phyloP scores from a whole-genome alignment of 2,797 vertebrate genomes.

The Xiphorhynchus erythropygius region DNA sequence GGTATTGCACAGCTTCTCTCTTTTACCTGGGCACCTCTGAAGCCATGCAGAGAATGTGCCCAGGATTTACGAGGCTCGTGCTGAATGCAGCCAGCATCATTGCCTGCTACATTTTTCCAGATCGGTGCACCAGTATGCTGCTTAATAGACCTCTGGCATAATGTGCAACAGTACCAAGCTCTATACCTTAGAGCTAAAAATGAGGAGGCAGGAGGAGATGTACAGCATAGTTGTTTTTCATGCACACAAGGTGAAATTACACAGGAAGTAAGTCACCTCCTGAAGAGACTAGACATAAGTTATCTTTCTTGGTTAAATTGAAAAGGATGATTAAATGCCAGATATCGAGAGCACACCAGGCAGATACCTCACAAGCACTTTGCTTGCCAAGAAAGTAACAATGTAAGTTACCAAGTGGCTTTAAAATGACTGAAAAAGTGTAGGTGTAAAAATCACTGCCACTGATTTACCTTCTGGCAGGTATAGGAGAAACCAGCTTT shows the following conservation, averaged over 20 bases:
- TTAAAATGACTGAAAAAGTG: not conserved
- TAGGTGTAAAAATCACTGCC: conserved; percentile 8
- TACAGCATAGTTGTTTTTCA: conserved; percentile 33
- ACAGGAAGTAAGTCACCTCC: conserved; percentile 54
- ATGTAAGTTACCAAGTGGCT: not conserved
- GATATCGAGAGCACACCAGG: not conserved
- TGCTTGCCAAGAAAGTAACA: not conserved
- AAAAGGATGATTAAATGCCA: conserved; percentile 11
- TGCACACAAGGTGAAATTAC: conserved; percentile 20
- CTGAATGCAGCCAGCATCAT: conserved; percentile 34
- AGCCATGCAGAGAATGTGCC: not conserved
- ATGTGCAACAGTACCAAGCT: conserved; percentile 1
- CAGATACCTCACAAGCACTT: not conserved
- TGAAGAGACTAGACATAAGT: not conserved
- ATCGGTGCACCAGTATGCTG: conserved; percentile 52
- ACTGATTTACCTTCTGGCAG: conserved; percentile 32
- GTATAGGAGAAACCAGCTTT: conserved; percentile 31
- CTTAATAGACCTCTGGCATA: conserved; percentile 60
- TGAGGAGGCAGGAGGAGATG: conserved; percentile 27
- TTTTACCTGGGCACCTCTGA: conserved; percentile 17
- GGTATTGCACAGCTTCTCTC: not conserved
- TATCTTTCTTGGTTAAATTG: conserved; percentile 19
- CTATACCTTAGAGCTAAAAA: conserved; percentile 35
- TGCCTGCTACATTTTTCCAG: conserved; percentile 61
- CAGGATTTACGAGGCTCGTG: conserved; percentile 5